Evolutionary conservation across 2,797 vertebrate genomes (phyloP).

Genomic region (Denticeps clupeoides): DNA sequence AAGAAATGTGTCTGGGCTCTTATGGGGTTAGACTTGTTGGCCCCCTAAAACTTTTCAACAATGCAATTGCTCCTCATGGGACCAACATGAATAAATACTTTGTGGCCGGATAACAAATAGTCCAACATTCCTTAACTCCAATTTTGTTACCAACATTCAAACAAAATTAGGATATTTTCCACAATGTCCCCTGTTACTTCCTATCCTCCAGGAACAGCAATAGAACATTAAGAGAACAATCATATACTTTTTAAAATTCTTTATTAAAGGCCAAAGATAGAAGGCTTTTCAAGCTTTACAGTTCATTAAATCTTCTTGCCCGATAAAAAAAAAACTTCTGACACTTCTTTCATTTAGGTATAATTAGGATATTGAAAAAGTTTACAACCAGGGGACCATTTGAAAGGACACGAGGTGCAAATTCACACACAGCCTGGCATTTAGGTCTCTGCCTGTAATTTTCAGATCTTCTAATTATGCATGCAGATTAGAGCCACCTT

Average conservation of each 20-base stretch:
- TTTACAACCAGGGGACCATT: background rate
- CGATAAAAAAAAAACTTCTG: too few species aligned
- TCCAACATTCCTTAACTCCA: conserved; percentile 3
- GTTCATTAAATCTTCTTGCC: too few species aligned
- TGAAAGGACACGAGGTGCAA: conserved; percentile 4
- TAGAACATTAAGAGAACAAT: too few species aligned
- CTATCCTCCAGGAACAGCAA: too few species aligned
- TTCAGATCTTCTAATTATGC: conserved; percentile 24
- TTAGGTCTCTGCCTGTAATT: conserved; percentile 27
- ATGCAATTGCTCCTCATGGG: background rate
- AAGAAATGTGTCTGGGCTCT: too few species aligned
- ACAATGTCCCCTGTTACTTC: background rate
- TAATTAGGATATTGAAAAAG: background rate
- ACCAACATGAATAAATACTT: background rate
- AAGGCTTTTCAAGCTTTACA: too few species aligned
- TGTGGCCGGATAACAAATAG: conserved; percentile 6
- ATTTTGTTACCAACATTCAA: conserved; percentile 7
- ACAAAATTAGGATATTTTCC: conserved; percentile 2
- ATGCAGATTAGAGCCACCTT: conserved; percentile 30
- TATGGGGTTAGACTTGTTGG: background rate
- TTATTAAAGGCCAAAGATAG: background rate
- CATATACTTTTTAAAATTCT: conserved; percentile 1
- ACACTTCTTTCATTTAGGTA: conserved; percentile 9
- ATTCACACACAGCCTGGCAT: conserved; percentile 17
- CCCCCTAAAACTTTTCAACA: background rate